Percentiles rank a stretch among this genome's conserved stretches.
phyloP scores from a whole-genome alignment of 2,888 invertebrate genomes.

The Plagiodera versicolora region DNA sequence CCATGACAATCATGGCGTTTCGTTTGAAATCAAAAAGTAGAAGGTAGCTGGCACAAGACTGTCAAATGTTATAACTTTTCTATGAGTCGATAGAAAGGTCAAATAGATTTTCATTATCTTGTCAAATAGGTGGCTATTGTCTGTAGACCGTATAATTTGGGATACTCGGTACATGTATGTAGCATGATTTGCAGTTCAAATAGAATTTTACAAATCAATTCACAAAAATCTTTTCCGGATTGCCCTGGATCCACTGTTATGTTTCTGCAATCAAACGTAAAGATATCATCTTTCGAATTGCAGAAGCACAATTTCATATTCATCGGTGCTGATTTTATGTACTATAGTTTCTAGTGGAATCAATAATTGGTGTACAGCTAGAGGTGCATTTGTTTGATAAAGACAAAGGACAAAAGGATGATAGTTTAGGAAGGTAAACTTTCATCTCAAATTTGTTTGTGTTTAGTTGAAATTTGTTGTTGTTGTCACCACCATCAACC shows the following conservation, averaged over 20 bases:
- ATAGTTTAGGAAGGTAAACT: slow-evolving; percentile 84
- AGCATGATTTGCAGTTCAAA: too few species aligned
- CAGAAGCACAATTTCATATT: not conserved
- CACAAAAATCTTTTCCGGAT: too few species aligned
- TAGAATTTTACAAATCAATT: too few species aligned
- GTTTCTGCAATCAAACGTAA: not conserved
- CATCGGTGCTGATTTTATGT: slow-evolving; percentile 21
- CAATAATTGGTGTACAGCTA: slow-evolving; percentile 59
- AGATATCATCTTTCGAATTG: slow-evolving; percentile 1
- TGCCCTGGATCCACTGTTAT: not conserved
- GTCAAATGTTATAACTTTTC: too few species aligned
- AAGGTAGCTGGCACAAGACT: too few species aligned
- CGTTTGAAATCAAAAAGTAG: too few species aligned
- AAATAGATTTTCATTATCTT: too few species aligned
- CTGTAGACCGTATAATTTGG: too few species aligned
- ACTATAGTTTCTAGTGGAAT: slow-evolving; percentile 64
- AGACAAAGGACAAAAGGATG: slow-evolving; percentile 91
- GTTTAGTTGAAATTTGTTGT: not conserved
- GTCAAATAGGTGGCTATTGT: too few species aligned
- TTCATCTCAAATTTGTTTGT: slow-evolving; percentile 17
- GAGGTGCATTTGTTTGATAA: slow-evolving; percentile 82
- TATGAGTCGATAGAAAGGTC: too few species aligned
- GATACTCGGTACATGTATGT: too few species aligned
- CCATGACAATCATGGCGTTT: too few species aligned
- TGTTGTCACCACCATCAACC: not conserved